Evolutionary conservation across 2,888 invertebrate species (phyloP), one percentile per base, ranked within the genome.

Genomic region (Entomobrya proxima): DNA sequence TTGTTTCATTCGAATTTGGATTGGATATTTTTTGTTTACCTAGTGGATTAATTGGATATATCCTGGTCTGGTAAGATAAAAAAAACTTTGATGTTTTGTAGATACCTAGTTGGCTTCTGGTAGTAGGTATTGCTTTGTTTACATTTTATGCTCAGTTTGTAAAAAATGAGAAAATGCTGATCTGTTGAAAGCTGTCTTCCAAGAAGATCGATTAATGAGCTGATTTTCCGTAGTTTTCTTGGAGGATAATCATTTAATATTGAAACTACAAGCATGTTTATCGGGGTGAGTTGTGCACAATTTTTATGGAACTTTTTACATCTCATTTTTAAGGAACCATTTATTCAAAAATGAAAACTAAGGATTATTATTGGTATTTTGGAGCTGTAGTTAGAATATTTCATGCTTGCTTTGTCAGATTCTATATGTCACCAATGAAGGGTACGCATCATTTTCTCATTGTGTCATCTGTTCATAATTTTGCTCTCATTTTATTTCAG

Each of bases 11-110:
- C 24, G 35, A 64, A 24, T 72, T 58, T 74, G 37, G 67, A 79
- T 67, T 72, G 72, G 52, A 58, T 67, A 35, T 47, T 40, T 58
- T 76, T 76, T 76, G 69, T 69, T 69, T 69, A 69, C 69, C 32
- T 15, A 24, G 40, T 69, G 69, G 69, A 69, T 69, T 44, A 64
- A 35, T 75, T 75, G 74, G 74, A 75, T 52, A 52, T 18, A 52
- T 75, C 52, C 35, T 52, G 30, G 50, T 47, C 69, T 69, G 69
- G 69, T 69, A 69, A 69, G 69, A 44, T n/a, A n/a, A n/a, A n/a
- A 52, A 18, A 3, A 64, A 1, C 13, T 35, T 52, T 50, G 6
- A 7, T 75, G 21, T 50, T 75, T 52, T 32, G 74, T 50, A 75
- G 50, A 11, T 55, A 55, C 18, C 35, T 64, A 64, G 21, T n/a